phyloP scores from a whole-genome alignment of 2,113 vertebrate species.

The Athene noctua region DNA sequence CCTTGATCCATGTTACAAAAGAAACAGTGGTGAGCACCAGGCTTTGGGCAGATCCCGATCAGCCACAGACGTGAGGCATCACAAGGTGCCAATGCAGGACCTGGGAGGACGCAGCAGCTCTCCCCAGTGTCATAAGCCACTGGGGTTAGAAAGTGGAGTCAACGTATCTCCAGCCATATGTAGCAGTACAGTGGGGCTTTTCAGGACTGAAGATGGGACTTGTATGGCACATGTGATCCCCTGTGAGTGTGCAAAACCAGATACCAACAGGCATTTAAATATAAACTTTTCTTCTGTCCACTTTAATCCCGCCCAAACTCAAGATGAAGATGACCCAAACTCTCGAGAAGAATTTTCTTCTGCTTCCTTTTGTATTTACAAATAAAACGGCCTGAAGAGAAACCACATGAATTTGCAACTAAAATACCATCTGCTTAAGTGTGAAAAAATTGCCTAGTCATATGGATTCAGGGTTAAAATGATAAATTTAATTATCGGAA shows the following conservation, averaged over 20 bases:
- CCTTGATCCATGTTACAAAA: neutral
- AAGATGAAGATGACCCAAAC: neutral
- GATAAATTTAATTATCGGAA: neutral
- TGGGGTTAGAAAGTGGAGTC: neutral
- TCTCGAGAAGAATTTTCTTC: neutral
- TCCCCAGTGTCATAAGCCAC: neutral
- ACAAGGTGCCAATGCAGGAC: neutral
- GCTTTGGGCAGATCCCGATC: neutral
- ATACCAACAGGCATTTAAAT: accelerated
- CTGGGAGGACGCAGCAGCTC: neutral
- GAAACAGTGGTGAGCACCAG: neutral
- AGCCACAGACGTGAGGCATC: accelerated
- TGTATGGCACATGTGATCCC: too few species aligned
- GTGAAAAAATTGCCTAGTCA: neutral
- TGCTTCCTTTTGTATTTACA: neutral
- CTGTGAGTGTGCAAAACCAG: neutral
- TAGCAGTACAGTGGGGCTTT: neutral
- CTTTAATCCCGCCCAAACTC: neutral
- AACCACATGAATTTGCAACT: neutral
- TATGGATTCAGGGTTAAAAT: neutral
- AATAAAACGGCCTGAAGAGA: neutral
- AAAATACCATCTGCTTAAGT: constrained; percentile 13
- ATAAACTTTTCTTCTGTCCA: neutral
- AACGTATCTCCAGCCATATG: neutral
- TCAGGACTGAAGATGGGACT: neutral